Conservation (phyloP, 2,113 vertebrate genomes). For the Bucco capensis region DNA sequence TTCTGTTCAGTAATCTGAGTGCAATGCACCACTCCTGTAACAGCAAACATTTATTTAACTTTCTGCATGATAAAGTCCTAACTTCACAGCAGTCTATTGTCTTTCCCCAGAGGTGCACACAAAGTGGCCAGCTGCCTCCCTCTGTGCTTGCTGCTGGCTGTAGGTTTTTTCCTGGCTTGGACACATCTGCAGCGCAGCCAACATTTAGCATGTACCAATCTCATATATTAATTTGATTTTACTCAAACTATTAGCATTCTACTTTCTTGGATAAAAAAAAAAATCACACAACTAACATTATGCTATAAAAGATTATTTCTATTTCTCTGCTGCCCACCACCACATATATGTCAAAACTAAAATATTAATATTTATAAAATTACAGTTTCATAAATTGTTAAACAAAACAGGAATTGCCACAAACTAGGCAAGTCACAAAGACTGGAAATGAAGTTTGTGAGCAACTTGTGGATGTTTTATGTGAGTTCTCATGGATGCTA, state of each 20-base stretch:
- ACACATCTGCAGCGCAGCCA: background rate
- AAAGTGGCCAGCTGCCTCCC: background rate
- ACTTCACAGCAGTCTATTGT: background rate
- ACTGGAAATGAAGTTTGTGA: background rate
- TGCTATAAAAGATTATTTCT: background rate
- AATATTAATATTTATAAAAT: background rate
- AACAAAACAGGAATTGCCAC: background rate
- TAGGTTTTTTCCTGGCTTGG: background rate
- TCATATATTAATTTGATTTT: background rate
- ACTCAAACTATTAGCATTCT: background rate
- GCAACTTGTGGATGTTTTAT: background rate
- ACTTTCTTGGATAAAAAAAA: background rate
- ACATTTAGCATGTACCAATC: background rate
- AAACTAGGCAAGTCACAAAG: background rate
- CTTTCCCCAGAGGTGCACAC: background rate
- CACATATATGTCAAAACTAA: background rate
- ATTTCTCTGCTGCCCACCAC: background rate
- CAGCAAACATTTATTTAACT: constrained; percentile 46
- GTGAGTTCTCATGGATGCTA: background rate
- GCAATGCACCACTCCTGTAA: constrained; percentile 13
- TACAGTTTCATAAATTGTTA: background rate
- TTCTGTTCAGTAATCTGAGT: background rate
- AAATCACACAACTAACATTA: background rate
- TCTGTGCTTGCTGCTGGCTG: background rate
- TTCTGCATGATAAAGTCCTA: constrained; percentile 16